Percentiles rank a stretch among this genome's conserved stretches.
These are phyloP conservation scores for Stenoptilia bipunctidactyla DNA, from an alignment of 2,888 invertebrate genomes.

Conservation along the genomic window DNA sequence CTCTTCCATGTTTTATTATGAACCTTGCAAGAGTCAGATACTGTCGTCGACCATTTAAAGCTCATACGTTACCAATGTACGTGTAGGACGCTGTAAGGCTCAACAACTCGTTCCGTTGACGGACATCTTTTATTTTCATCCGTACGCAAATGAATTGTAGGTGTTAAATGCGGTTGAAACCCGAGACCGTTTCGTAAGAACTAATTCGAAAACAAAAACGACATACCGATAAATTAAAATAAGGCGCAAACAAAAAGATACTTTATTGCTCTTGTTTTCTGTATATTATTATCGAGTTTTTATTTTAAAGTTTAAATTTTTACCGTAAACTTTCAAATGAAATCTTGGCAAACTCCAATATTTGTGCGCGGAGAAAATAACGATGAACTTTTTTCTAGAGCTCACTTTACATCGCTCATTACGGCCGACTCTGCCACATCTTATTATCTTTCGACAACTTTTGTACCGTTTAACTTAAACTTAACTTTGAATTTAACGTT, in stretches of 20 bases:
- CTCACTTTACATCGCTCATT: constrained; percentile 40
- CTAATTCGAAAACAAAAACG: too few species aligned
- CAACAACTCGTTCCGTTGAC: constrained; percentile 31
- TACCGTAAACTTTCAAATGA: constrained; percentile 21
- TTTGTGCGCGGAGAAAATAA: constrained; percentile 36
- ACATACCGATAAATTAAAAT: too few species aligned
- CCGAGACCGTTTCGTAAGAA: constrained; percentile 7
- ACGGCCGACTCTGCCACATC: constrained; percentile 36
- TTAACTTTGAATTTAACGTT: constrained; percentile 19
- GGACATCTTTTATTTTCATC: constrained; percentile 40
- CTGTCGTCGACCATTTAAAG: constrained; percentile 64
- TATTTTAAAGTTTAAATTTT: constrained; percentile 8
- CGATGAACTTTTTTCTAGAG: constrained; percentile 33
- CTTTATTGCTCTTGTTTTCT: not conserved
- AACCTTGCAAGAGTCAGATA: constrained; percentile 45
- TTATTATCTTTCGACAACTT: constrained; percentile 36
- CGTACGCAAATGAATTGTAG: constrained; percentile 52
- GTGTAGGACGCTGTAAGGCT: constrained; percentile 42
- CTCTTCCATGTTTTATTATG: constrained; percentile 63
- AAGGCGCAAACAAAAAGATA: too few species aligned
- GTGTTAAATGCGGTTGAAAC: constrained; percentile 38
- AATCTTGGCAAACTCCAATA: constrained; percentile 24
- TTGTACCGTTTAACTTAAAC: constrained; percentile 19
- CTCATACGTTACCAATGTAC: constrained; percentile 57
- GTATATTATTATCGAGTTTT: not conserved